These are phyloP conservation scores for Heliconius himera DNA, from an alignment of 1,140 invertebrate species.

Conservation along the genomic window DNA sequence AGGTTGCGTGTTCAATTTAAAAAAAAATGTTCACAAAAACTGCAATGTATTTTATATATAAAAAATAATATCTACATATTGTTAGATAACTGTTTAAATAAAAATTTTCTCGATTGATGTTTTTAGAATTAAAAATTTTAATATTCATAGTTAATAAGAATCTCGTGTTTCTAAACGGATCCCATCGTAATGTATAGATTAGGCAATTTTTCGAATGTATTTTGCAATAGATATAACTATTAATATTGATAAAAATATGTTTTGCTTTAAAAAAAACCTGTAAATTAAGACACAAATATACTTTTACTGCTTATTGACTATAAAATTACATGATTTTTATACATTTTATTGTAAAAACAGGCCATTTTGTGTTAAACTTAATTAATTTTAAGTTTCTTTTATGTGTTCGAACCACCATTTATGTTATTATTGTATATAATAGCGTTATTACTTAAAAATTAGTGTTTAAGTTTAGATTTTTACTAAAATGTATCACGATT, in stretches of 20 bases:
- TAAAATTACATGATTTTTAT: conserved; percentile 15
- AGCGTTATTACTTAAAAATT: conserved; percentile 53
- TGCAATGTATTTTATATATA: no score
- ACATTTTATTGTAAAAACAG: conserved; percentile 18
- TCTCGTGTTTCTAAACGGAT: conserved; percentile 49
- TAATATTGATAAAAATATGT: not conserved
- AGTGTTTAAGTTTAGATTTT: conserved; percentile 38
- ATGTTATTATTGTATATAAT: conserved; percentile 71
- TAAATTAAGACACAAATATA: not conserved
- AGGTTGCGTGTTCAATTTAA: not conserved
- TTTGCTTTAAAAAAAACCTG: not conserved
- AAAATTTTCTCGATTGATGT: conserved; percentile 7
- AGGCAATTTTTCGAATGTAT: conserved; percentile 20
- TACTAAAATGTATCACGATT: conserved; percentile 30
- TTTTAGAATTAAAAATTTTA: conserved; percentile 33
- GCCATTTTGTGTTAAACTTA: conserved; percentile 15
- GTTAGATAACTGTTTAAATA: not conserved
- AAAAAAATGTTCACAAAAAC: not conserved
- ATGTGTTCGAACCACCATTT: conserved; percentile 71
- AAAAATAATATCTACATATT: not conserved
- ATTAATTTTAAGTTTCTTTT: conserved; percentile 16
- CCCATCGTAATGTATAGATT: conserved; percentile 40
- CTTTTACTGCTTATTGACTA: conserved; percentile 12
- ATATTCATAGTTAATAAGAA: conserved; percentile 45
- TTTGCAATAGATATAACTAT: conserved; percentile 17